Evolutionary conservation across 2,797 vertebrate genomes (phyloP), one percentile per base, ranked within the genome.

Genomic region (Siniperca scherzeri): DNA sequence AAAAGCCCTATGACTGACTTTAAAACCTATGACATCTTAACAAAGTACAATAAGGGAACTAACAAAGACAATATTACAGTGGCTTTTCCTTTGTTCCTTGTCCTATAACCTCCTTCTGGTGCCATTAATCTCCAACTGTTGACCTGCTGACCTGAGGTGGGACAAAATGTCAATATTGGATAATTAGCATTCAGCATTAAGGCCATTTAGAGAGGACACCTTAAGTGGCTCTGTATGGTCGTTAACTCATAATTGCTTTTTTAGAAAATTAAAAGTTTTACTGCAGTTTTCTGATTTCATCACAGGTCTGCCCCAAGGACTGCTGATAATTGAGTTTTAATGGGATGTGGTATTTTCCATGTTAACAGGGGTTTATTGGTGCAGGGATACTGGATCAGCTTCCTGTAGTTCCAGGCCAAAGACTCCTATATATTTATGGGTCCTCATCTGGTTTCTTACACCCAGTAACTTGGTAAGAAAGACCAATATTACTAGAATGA

Each of bases 141-240:
- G 94, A 93, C 93, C 93, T 70, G 13, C 16, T 93, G 94, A 93
- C 93, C 92, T 74, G 85, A 91, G 92, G 91, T 78, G 87, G 92
- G 88, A 87, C 90, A 81, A 89, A 88, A 91, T 90, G 94, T 95
- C 94, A 94, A 91, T 94, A 87, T 17, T 69, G 91, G 91, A 93
- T 93, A 88, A 94, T 94, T 88, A 90, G 89, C 87, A 62, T 1
- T 55, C 72, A 66, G 79, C 82, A 89, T 91, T 90, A 87, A 81
- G 74, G 80, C 62, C 60, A 14, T 91, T 92, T 90, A 86, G 84
- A 77, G 73, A 80, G 72, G 84, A 90, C 80, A 80, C 87, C 78
- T 86, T 72, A 9, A 87, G 78, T 81, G 71, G 67, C 30, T 71
- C 38, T 46, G 57, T 42, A 27, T n/a, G 27, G 46, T 56, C 48